phyloP scores from a whole-genome alignment of 2,797 vertebrate genomes.

The Paratrypauchen microcephalus region DNA sequence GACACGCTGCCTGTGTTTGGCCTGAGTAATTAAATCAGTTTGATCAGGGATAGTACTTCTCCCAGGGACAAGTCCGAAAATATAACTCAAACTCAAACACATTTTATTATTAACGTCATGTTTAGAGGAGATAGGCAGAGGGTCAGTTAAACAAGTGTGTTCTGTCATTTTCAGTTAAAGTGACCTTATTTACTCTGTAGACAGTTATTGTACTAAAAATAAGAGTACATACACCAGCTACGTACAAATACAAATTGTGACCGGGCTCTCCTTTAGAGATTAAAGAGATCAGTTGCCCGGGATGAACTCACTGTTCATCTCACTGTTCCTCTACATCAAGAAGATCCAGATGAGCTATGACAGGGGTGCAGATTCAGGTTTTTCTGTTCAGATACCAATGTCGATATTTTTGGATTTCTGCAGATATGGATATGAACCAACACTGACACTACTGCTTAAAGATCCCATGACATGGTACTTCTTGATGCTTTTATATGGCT shows the following conservation, averaged over 20 bases:
- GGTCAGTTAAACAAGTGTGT: neutral
- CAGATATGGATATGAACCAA: no score
- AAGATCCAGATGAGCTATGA: neutral
- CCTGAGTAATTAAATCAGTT: slow-evolving; percentile 33
- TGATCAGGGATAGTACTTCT: slow-evolving; percentile 15
- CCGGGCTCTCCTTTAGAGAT: no score
- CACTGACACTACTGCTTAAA: no score
- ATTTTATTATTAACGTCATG: neutral
- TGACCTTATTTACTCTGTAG: neutral
- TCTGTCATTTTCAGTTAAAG: neutral
- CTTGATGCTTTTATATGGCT: no score
- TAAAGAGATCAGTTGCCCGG: no score
- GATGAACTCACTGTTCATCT: no score
- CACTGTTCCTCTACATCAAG: neutral
- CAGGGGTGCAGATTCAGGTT: no score
- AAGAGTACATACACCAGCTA: neutral
- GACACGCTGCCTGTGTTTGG: slow-evolving; percentile 28
- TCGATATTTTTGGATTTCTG: no score
- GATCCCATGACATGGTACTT: no score
- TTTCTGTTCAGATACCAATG: no score
- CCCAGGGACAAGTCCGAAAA: neutral
- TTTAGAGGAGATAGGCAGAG: neutral
- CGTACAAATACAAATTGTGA: neutral
- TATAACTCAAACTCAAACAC: neutral
- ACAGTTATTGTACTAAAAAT: neutral